Percentiles rank a stretch among this genome's conserved stretches.
Evolutionary conservation across 2,888 invertebrate species (phyloP).

Genomic region (Choreutis nemorana): DNA sequence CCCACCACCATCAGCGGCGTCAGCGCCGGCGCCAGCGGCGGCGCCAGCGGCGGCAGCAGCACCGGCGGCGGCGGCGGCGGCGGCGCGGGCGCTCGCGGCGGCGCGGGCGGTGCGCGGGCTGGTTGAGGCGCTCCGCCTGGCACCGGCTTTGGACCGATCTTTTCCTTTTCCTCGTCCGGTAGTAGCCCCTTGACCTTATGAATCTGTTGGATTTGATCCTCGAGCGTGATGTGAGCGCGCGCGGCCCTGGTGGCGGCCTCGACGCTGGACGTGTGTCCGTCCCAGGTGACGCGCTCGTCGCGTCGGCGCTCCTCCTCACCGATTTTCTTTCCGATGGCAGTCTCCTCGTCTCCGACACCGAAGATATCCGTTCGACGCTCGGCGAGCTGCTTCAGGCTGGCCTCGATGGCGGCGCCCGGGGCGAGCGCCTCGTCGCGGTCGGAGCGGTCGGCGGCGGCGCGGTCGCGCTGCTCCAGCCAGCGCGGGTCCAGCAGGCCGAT

Average conservation of each 20-base stretch:
- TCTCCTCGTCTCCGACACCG: slow-evolving; percentile 98
- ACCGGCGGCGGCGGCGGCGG: slow-evolving; percentile 12
- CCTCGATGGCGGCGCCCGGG: slow-evolving; percentile 90
- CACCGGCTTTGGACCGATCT: slow-evolving; percentile 90
- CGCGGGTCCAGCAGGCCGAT: slow-evolving; percentile 95
- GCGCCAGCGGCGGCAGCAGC: slow-evolving; percentile 26
- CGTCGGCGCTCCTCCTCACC: slow-evolving; percentile 89
- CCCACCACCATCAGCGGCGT: slow-evolving; percentile 60
- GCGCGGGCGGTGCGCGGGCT: slow-evolving; percentile 17
- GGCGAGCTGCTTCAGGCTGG: slow-evolving; percentile 93
- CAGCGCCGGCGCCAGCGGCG: slow-evolving; percentile 50
- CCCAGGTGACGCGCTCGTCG: slow-evolving; percentile 96
- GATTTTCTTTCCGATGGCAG: slow-evolving; percentile 98
- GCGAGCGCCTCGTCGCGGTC: slow-evolving; percentile 74
- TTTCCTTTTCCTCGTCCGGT: slow-evolving; percentile 96
- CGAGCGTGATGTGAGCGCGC: slow-evolving; percentile 92
- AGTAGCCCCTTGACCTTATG: slow-evolving; percentile 92
- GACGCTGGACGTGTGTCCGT: slow-evolving; percentile 96
- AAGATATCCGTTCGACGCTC: slow-evolving; percentile 99
- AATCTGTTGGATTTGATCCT: slow-evolving; percentile 97
- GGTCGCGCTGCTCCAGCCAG: slow-evolving; percentile 97
- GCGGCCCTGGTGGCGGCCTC: slow-evolving; percentile 96
- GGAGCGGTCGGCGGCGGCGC: slow-evolving; percentile 90
- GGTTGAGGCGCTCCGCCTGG: slow-evolving; percentile 17
- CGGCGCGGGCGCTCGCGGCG: slow-evolving; percentile 16